These are phyloP conservation scores for Cyclophora albipunctata DNA, from an alignment of 2,888 invertebrate genomes.

Conservation along the genomic window DNA sequence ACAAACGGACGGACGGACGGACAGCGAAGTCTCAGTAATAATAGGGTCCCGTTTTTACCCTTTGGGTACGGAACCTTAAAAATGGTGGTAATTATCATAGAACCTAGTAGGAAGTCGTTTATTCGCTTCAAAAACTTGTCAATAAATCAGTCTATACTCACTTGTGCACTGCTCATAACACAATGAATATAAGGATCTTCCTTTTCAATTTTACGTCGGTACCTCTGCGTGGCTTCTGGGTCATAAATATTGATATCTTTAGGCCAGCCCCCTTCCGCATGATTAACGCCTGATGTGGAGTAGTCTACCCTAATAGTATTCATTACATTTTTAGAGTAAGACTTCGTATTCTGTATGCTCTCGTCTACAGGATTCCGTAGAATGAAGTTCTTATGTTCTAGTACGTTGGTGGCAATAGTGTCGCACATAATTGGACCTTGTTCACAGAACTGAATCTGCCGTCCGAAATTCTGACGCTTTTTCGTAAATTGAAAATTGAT, in stretches of 20 bases:
- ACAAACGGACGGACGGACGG: too few species aligned
- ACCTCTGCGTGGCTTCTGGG: constrained; percentile 82
- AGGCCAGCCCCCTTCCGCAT: constrained; percentile 90
- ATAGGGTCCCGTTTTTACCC: too few species aligned
- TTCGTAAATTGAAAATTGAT: constrained; percentile 57
- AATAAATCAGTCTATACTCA: not conserved
- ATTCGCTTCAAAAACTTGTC: constrained; percentile 65
- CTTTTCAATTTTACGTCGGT: constrained; percentile 86
- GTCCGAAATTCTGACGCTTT: constrained; percentile 59
- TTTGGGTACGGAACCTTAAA: too few species aligned
- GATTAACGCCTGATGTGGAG: constrained; percentile 76
- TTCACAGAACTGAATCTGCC: constrained; percentile 66
- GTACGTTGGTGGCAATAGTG: constrained; percentile 40
- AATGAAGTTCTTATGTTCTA: constrained; percentile 52
- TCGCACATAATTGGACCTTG: constrained; percentile 48
- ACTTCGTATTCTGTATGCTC: constrained; percentile 59
- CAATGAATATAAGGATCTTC: constrained; percentile 84
- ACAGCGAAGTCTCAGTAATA: too few species aligned
- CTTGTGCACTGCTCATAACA: constrained; percentile 49
- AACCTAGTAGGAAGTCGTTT: too few species aligned
- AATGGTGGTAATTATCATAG: too few species aligned
- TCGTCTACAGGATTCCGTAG: constrained; percentile 71
- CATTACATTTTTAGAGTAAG: constrained; percentile 53
- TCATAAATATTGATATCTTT: constrained; percentile 79
- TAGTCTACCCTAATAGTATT: constrained; percentile 78